These are phyloP conservation scores for Tyria jacobaeae DNA, from an alignment of 2,888 invertebrate species.

Conservation along the genomic window DNA sequence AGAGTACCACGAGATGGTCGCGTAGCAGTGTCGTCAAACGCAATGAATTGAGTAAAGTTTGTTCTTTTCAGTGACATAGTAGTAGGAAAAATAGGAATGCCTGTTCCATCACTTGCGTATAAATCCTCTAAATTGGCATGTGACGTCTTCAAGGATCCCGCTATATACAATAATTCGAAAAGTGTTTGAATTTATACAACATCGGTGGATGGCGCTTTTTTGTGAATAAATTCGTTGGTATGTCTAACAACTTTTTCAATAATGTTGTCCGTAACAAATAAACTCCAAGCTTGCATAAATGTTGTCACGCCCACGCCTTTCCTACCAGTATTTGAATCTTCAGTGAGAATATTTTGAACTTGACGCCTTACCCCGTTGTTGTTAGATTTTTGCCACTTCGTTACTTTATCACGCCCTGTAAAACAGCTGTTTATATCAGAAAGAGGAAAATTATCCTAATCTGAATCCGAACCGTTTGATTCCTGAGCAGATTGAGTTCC, in stretches of 20 bases:
- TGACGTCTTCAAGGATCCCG: conserved; percentile 5
- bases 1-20: not conserved
- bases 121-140: conserved; percentile 46
- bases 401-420: not conserved
- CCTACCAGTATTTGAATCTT: not conserved
- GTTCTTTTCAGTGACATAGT: conserved; percentile 23
- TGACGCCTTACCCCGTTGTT: not conserved
- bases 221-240: not conserved
- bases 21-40: not conserved
- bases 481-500: too few species aligned
- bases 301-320: not conserved
- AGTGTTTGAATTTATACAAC: not conserved
- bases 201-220: not conserved
- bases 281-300: not conserved
- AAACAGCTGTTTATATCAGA: not conserved
- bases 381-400: not conserved
- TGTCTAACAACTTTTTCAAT: not conserved
- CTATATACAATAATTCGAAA: not conserved
- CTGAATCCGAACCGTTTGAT: too few species aligned
- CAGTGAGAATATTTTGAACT: not conserved
- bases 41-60: conserved; percentile 1
- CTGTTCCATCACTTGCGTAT: conserved; percentile 41
- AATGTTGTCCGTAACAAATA: not conserved
- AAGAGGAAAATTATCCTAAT: too few species aligned
- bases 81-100: conserved; percentile 33